Evolutionary conservation across 2,797 vertebrate species (phyloP).

Genomic region (Gobio occitaniae): DNA sequence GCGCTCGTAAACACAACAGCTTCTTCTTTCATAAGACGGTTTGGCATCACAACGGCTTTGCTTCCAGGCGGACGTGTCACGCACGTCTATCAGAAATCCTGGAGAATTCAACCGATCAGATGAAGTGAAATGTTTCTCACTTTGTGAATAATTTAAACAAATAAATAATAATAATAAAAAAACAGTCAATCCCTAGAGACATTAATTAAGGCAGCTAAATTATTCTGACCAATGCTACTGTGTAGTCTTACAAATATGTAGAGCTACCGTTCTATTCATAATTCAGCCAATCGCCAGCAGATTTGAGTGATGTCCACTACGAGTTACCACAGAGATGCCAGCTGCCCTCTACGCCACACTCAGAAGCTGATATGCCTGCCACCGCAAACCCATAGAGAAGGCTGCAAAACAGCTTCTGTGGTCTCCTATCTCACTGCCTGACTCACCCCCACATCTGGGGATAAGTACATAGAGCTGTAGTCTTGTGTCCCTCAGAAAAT

Average conservation of each 20-base stretch:
- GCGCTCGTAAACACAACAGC: background rate
- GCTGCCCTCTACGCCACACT: conserved; percentile 22
- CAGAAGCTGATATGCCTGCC: conserved; percentile 68
- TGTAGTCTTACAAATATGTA: background rate
- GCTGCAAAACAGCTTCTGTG: conserved; percentile 70
- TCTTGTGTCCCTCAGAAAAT: conserved; percentile 71
- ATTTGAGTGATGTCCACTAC: background rate
- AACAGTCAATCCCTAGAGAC: background rate
- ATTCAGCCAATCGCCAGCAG: background rate
- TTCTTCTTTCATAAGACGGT: background rate
- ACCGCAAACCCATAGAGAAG: conserved; percentile 69
- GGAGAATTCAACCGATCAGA: too few relatives aligned
- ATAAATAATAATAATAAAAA: too few relatives aligned
- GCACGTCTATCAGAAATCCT: background rate
- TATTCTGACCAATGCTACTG: background rate
- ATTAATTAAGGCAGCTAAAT: background rate
- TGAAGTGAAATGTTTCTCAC: too few relatives aligned
- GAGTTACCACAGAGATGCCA: conserved; percentile 19
- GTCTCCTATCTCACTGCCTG: conserved; percentile 78
- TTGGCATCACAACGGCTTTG: background rate
- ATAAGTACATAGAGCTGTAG: conserved; percentile 76
- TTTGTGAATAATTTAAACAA: too few relatives aligned
- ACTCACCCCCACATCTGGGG: conserved; percentile 82
- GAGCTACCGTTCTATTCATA: background rate
- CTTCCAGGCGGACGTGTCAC: background rate